Evolutionary conservation across 2,888 invertebrate genomes (phyloP).

Genomic region (Anodontia alba): DNA sequence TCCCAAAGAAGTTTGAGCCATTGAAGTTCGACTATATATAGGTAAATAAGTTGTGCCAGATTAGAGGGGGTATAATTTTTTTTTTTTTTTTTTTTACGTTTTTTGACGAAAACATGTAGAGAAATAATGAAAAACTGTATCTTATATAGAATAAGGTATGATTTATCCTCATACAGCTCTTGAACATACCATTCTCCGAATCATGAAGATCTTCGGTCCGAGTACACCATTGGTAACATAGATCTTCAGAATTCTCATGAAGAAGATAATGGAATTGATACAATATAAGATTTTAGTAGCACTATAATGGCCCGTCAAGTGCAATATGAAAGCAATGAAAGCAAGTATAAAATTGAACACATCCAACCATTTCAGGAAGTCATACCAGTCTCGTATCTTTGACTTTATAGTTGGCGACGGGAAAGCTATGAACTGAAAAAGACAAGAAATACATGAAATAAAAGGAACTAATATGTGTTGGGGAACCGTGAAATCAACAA

Average conservation of each 20-base stretch:
- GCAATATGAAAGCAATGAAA: slow-evolving; percentile 67
- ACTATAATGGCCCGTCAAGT: slow-evolving; percentile 26
- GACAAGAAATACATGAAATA: slow-evolving; percentile 5
- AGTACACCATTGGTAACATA: slow-evolving; percentile 84
- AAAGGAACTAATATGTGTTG: no score
- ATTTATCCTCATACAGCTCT: no score
- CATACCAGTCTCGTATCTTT: slow-evolving; percentile 81
- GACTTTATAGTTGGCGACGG: slow-evolving; percentile 76
- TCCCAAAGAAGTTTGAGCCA: no score
- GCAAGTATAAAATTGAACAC: slow-evolving; percentile 65
- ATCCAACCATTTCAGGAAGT: slow-evolving; percentile 69
- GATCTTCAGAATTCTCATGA: slow-evolving; percentile 80
- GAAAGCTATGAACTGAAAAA: slow-evolving; percentile 70
- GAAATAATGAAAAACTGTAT: no score
- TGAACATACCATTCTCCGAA: slow-evolving; percentile 84
- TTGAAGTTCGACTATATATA: no score
- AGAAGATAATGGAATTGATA: slow-evolving; percentile 83
- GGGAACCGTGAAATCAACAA: no score
- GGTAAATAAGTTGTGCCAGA: no score
- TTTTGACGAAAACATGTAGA: no score
- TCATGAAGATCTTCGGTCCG: slow-evolving; percentile 85
- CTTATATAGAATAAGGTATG: no score
- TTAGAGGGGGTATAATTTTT: no score
- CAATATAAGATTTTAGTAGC: slow-evolving; percentile 79
- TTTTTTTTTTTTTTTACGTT: no score